These are phyloP conservation scores for Lucilia sericata DNA, from an alignment of 1,140 invertebrate species.

Conservation along the genomic window DNA sequence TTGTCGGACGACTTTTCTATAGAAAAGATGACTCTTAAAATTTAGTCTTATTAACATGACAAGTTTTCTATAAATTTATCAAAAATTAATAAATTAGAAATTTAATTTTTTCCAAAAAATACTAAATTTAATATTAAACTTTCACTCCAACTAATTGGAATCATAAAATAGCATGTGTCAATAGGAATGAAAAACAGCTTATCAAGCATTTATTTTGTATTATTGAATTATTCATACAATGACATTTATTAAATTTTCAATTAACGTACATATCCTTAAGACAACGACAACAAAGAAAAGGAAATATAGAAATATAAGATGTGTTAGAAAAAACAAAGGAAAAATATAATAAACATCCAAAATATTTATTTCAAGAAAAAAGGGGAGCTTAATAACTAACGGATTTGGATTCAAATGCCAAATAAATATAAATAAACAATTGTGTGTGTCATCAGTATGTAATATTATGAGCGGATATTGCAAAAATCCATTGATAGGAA, in stretches of 20 bases:
- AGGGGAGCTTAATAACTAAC: not conserved
- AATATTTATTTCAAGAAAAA: not conserved
- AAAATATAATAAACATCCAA: not conserved
- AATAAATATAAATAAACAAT: not conserved
- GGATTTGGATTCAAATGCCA: not conserved
- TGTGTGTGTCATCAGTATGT: not conserved
- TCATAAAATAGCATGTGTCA: not conserved
- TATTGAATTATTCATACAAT: constrained; percentile 32
- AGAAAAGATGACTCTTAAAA: too few relatives aligned
- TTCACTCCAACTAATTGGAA: too few relatives aligned
- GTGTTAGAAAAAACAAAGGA: not conserved
- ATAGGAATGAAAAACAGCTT: not conserved
- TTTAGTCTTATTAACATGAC: too few relatives aligned
- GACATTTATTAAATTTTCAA: constrained; percentile 41
- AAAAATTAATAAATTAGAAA: too few relatives aligned
- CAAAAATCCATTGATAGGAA: not conserved
- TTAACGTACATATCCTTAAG: constrained; percentile 10
- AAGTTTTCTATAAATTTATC: too few relatives aligned
- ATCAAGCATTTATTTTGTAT: not conserved
- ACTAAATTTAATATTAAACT: too few relatives aligned
- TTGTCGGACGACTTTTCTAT: too few relatives aligned
- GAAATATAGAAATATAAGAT: not conserved
- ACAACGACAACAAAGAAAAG: not conserved
- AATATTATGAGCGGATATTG: constrained; percentile 4
- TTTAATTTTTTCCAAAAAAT: too few relatives aligned